Base-by-base conservation (phyloP, 2,888 invertebrate genomes). In the Cryptus armator region DNA sequence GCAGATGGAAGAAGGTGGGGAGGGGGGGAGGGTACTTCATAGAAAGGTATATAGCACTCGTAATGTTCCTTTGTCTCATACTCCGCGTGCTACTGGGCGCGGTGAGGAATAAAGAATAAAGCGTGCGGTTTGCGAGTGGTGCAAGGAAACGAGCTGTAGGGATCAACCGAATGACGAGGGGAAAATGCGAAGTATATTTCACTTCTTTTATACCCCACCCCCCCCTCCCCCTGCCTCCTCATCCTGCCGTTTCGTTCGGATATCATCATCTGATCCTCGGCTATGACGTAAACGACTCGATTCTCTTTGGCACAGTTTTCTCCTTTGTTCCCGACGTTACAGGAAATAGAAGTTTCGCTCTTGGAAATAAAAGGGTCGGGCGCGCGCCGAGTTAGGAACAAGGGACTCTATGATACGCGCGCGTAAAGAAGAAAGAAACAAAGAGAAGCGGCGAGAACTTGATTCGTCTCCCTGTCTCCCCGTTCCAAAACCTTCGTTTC, bases 11-110 rank as follows among this genome's bases (percentile, higher is more conserved):
- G n/a, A 1, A 24, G 48, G 16, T 1, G 51, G 1, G 51, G n/a
- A n/a, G 16, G 51, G 19, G 53, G 53, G 7, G 59, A 14, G 32
- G 32, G 6, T 14, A 37, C 2, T 53, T 53, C 19, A 53, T n/a
- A 32, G 64, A 37, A 9, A 43, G 43, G 43, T 37, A 43, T n/a
- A 16, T 43, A 19, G 29, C 53, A n/a, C 44, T 48, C 19, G n/a
- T 71, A 84, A 86, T 82, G 84, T 70, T 72, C 77, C 82, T 86
- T 84, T 86, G 84, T 84, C 66, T 86, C 77, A 48, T 68, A 62
- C 46, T 37, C 7, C 46, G 29, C 59, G 76, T 77, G 82, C 72
- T 78, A 53, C 81, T 53, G 51, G 44, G 74, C 19, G 76, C 71
- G 67, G 48, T 14, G 32, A 16, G 44, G 24, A 51, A 66, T 37